Evolutionary conservation across 1,140 invertebrate species (phyloP).

Genomic region (Stegodyphus dumicola): DNA sequence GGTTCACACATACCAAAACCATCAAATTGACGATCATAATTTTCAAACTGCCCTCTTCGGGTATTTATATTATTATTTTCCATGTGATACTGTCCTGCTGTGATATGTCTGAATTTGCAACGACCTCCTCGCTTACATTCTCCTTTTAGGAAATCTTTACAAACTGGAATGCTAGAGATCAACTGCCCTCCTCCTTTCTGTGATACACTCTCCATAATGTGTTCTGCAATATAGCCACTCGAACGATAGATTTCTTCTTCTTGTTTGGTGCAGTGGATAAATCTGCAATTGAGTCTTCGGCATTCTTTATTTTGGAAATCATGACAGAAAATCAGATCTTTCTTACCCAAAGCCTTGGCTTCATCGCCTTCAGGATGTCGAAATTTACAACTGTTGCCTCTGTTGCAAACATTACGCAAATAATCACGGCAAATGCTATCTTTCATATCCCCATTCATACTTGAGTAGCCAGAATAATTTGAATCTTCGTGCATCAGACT

Average conservation of each 20-base stretch:
- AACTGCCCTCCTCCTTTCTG: constrained; percentile 36
- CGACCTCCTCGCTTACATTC: constrained; percentile 73
- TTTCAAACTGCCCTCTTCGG: constrained; percentile 55
- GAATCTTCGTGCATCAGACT: constrained; percentile 15
- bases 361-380: constrained; percentile 74
- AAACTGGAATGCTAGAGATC: constrained; percentile 72
- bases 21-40: constrained; percentile 23
- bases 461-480: constrained; percentile 21
- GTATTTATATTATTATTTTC: constrained; percentile 46
- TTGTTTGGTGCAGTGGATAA: constrained; percentile 81
- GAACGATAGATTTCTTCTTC: constrained; percentile 81
- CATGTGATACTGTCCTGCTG: constrained; percentile 65
- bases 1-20: constrained; percentile 62
- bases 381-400: constrained; percentile 84
- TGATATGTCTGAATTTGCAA: constrained; percentile 73
- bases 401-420: constrained; percentile 77
- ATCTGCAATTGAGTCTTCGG: constrained; percentile 76
- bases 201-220: constrained; percentile 68
- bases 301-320: constrained; percentile 84
- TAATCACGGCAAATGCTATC: constrained; percentile 72
- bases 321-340: constrained; percentile 78
- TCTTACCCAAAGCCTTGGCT: constrained; percentile 64
- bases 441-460: constrained; percentile 55
- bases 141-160: constrained; percentile 82
- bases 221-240: constrained; percentile 76